Percentiles rank a stretch among this genome's conserved stretches.
phyloP scores from a whole-genome alignment of 2,113 vertebrate species.

The Chaetorhynchus papuensis region DNA sequence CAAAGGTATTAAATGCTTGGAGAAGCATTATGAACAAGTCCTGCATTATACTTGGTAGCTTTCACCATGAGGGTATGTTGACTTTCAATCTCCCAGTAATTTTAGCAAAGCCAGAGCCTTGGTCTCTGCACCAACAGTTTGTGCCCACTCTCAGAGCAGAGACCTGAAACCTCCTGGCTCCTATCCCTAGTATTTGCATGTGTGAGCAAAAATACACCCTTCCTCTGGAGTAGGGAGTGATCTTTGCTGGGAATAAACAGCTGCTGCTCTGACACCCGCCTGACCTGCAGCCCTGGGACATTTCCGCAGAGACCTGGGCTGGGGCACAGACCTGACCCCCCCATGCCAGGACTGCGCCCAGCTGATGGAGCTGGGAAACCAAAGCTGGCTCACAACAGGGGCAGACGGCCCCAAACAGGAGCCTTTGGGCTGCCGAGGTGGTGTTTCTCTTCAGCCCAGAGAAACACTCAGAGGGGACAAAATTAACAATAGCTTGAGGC shows the following conservation, averaged over 20 bases:
- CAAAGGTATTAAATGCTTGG: not conserved
- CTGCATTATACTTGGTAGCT: not conserved
- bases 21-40: not conserved
- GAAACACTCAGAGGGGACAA: not conserved
- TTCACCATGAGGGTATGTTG: not conserved
- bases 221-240: not conserved
- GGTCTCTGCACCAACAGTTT: not conserved
- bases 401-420: not conserved
- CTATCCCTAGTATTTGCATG: not conserved
- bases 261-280: not conserved
- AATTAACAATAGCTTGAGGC: not conserved
- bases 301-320: not conserved
- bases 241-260: not conserved
- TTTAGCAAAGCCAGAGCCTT: not conserved
- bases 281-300: not conserved
- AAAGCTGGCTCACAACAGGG: not conserved
- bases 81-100: not conserved
- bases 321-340: rapidly evolving
- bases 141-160: not conserved
- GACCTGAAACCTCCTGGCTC: not conserved
- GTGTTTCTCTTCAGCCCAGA: not conserved
- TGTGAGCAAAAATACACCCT: not conserved
- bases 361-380: not conserved
- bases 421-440: rapidly evolving
- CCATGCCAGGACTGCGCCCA: not conserved